Conservation (phyloP, 2,888 invertebrate species). For the Cheilosia vulpina region DNA sequence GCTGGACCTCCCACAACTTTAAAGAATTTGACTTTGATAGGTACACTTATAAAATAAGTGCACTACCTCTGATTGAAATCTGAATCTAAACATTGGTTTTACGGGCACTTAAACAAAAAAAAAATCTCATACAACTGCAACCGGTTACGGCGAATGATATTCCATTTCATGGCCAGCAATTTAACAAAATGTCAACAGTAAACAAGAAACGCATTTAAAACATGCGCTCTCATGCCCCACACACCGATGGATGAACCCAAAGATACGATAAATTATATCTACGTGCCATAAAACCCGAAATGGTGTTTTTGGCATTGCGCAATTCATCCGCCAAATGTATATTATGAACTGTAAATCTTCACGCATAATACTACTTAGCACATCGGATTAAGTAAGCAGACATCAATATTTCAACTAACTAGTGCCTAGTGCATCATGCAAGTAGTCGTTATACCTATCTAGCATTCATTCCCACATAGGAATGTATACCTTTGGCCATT, state of each 20-base stretch:
- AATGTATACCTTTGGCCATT: no score
- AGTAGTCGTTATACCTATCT: conserved; percentile 26
- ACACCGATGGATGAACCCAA: neutral
- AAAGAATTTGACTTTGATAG: no score
- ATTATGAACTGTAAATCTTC: conserved; percentile 34
- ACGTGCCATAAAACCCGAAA: conserved; percentile 28
- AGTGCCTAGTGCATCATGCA: conserved; percentile 18
- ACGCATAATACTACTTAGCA: conserved; percentile 12
- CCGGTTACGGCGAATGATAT: neutral
- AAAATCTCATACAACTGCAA: neutral
- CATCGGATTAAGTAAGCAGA: conserved; percentile 27
- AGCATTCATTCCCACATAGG: neutral
- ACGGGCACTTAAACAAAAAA: no score
- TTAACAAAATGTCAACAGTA: conserved; percentile 13
- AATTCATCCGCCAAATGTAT: conserved; percentile 47
- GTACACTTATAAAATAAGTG: no score
- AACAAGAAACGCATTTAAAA: neutral
- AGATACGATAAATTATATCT: conserved; percentile 10
- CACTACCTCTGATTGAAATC: no score
- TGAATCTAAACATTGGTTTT: no score
- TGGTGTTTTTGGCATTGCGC: conserved; percentile 40
- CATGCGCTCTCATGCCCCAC: neutral
- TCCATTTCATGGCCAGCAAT: conserved; percentile 7
- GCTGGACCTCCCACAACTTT: no score
- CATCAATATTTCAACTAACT: conserved; percentile 25